Conservation (phyloP, 2,113 vertebrate genomes). For the Pluvialis apricaria region DNA sequence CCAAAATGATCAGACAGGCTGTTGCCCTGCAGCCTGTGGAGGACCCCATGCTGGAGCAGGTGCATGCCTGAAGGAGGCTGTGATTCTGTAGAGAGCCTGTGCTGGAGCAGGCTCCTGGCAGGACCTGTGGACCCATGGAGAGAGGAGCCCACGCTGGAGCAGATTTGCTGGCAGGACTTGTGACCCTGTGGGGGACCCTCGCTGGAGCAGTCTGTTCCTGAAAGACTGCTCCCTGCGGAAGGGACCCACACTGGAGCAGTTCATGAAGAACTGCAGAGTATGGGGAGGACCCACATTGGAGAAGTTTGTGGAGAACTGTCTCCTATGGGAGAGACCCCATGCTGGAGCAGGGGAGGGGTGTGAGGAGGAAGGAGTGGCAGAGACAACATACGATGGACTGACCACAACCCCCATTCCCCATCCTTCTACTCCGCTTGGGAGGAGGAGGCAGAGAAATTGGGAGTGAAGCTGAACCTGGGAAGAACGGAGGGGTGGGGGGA, state of each 20-base stretch:
- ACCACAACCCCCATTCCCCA: accelerated
- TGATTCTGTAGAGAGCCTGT: accelerated
- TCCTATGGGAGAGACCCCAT: accelerated
- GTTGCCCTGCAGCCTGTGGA: background rate
- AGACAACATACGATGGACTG: background rate
- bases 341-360: background rate
- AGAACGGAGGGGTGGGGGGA: background rate
- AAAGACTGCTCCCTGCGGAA: background rate
- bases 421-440: accelerated
- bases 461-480: background rate
- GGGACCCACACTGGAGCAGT: background rate
- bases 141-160: background rate
- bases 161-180: background rate
- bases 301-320: background rate
- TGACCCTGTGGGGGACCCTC: background rate
- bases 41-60: background rate
- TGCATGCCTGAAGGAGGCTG: background rate
- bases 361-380: background rate
- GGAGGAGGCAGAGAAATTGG: background rate
- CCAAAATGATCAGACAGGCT: background rate
- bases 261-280: background rate
- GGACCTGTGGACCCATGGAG: background rate
- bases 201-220: background rate
- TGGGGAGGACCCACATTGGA: background rate
- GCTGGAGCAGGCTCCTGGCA: background rate